Evolutionary conservation across 1,140 invertebrate species (phyloP).

Genomic region (Aplysia californica): DNA sequence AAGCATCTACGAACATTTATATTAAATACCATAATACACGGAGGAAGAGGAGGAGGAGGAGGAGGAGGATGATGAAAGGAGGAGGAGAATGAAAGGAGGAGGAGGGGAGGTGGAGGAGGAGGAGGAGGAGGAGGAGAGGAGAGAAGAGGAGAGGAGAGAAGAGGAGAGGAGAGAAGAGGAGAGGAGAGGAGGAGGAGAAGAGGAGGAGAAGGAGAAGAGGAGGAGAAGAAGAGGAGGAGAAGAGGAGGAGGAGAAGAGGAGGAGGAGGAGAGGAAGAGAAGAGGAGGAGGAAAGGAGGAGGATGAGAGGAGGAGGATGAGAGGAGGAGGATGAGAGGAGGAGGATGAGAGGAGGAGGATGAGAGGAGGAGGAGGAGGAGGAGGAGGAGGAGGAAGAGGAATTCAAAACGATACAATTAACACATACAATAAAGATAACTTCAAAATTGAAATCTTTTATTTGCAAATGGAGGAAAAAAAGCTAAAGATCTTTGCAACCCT

Average conservation of each 20-base stretch:
- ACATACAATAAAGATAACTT: no score
- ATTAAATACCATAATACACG: no score
- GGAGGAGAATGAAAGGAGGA: background rate
- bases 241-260: slow-evolving; percentile 14
- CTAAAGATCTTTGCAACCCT: no score
- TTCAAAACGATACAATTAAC: no score
- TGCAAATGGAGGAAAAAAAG: no score
- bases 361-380: no score
- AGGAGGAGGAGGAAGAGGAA: no score
- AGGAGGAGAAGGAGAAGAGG: background rate
- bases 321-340: background rate
- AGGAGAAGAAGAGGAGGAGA: background rate
- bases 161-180: background rate
- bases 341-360: no score
- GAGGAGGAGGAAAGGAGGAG: slow-evolving; percentile 4
- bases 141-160: background rate
- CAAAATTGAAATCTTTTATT: no score
- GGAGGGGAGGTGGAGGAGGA: background rate
- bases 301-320: slow-evolving; percentile 5
- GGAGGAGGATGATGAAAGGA: no score
- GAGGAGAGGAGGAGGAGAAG: slow-evolving; percentile 17
- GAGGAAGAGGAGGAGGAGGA: no score
- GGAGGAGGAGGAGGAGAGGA: background rate
- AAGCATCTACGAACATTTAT: no score
- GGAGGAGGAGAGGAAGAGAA: background rate